phyloP scores from a whole-genome alignment of 2,113 vertebrate genomes.

The Colaptes auratus region DNA sequence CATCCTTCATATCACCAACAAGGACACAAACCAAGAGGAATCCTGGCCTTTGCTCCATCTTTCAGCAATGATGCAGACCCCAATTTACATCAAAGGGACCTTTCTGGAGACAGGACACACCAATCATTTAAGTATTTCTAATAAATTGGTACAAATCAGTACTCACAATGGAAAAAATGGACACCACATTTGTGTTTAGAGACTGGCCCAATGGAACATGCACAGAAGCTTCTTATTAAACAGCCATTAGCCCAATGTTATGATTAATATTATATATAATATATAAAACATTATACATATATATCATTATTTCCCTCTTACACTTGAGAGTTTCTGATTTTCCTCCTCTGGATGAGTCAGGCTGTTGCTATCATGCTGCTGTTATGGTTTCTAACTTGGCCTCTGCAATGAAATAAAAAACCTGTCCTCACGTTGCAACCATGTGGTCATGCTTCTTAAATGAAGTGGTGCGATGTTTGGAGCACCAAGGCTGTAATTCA shows the following conservation, averaged over 20 bases:
- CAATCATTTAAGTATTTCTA: background rate
- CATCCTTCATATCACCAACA: rapidly evolving
- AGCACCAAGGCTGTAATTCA: conserved; percentile 49
- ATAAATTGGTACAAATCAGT: background rate
- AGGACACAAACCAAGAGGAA: background rate
- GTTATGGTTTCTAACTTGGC: conserved; percentile 47
- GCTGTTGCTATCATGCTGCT: background rate
- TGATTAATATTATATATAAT: background rate
- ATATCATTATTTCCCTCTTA: background rate
- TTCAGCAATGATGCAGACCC: background rate
- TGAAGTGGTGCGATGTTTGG: conserved; percentile 1
- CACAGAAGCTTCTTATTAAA: background rate
- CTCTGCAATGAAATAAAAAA: conserved; percentile 58
- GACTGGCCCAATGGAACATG: background rate
- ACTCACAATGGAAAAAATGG: background rate
- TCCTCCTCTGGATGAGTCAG: background rate
- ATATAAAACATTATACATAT: background rate
- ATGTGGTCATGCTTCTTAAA: conserved; percentile 62
- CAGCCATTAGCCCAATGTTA: background rate
- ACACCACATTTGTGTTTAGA: background rate
- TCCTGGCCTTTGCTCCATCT: background rate
- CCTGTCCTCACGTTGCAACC: conserved; percentile 46
- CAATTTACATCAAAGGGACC: background rate
- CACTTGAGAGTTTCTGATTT: background rate
- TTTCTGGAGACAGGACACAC: background rate